Evolutionary conservation across 2,797 vertebrate genomes (phyloP), one percentile per base, ranked within the genome.

Genomic region (Etheostoma nigrum): DNA sequence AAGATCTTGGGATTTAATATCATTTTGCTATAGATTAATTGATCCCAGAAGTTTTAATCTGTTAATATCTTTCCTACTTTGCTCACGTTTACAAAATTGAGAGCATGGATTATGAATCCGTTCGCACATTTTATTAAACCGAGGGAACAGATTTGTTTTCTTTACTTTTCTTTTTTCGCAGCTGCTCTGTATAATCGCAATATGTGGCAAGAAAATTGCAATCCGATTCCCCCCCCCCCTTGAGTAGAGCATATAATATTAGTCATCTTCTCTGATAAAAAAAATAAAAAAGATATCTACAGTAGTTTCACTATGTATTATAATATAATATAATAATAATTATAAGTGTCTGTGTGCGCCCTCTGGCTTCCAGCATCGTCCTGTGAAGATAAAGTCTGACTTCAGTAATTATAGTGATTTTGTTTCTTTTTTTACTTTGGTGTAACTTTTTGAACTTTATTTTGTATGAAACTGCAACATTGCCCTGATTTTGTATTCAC

Each of bases 401-500:
- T 72, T 82, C 48, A 69, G 72, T 74, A 75, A 85, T 83, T 78
- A 63, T 40, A 71, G 55, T 77, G 63, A 72, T 78, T 63, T 78
- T 85, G 11, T 40, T 80, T 52, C 76, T 63, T 78, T 83, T 40
- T 11, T 80, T 52, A 78, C 70, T 81, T 71, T 44, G 30, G 58
- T 66, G 49, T 51, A 68, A 48, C 64, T 76, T 74, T 82, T 82
- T 42, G 59, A 57, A 27, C 52, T 79, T 84, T 5, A 72, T 85
- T 64, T 70, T 44, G 66, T 19, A 66, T 42, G 13, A 81, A 77
- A 71, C n/a, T 40, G 62, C 49, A 77, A 58, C 49, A 48, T 52
- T 66, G 72, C 64, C 64, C 74, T 87, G 23, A 87, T 83, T 81
- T 60, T 48, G 40, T 64, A 80, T 84, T 80, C 69, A 84, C 45